Base-by-base conservation (phyloP, 2,113 vertebrate genomes). In the Chaetodon trifascialis region DNA sequence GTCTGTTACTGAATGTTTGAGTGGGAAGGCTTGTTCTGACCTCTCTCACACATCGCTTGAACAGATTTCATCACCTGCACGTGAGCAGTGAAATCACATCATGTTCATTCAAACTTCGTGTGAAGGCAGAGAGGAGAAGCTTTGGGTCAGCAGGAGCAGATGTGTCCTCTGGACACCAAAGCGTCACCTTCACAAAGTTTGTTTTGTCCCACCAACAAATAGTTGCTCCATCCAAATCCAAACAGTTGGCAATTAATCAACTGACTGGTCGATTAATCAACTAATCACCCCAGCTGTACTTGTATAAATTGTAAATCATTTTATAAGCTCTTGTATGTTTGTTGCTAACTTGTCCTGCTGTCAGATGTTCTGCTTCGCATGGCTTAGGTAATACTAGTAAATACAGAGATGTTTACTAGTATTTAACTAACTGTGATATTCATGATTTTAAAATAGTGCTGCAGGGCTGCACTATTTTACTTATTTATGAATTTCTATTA, bases 101-200 rank as follows among this genome's bases (percentile, higher is more conserved):
- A 15, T 5, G 44, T 44, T 44, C 42, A 44, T 44, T 7, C 42
- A 9, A 44, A 44, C 42, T 9, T 44, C 10, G 10, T 10, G 10
- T 9, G 42, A 44, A 44, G 42, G 42, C 42, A 44, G 42, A 44
- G 42, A 44, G 11, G 7, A 44, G 10, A 44, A 44, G 8, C 42
- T 9, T 11, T 44, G 8, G 15, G 55, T 51, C 47, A 71, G 67
- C 68, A 56, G 19, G 47, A 79, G n/a, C 54, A 40, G 60, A 74
- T 30, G 70, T 60, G 52, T 42, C 44, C 70, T 65, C 59, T 67
- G 12, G 46, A 44, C 42, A 44, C 46, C 14, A 51, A 19, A 52
- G 51, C 10, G 19, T n/a, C 19, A 10, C 51, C 51, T 52, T 51
- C n/a, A 25, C 49, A 51, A 7, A 40, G 4, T 19, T 47, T 47